Base-by-base conservation (phyloP, 2,888 invertebrate species). In the Helicoverpa assulta region DNA sequence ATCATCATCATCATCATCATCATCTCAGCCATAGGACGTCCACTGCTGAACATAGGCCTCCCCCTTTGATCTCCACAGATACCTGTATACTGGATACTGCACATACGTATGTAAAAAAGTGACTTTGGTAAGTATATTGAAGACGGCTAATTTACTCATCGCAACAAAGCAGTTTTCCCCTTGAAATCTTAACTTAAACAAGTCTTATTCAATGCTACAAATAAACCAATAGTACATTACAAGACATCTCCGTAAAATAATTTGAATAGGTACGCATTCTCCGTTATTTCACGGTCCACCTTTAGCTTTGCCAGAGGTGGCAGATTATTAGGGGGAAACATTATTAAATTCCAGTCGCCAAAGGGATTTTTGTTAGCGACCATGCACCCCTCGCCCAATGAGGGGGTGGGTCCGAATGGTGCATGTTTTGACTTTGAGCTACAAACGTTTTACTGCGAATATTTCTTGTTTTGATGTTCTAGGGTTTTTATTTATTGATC, bases 331-430 rank as follows among this genome's bases (percentile, higher is more conserved):
- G n/a, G 16, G 55, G 18, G 26, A 47, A 58, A 43, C 63, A 67
- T 68, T 59, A 77, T 77, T 77, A 76, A 76, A 77, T 76, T 77
- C 67, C 68, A 50, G 19, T 72, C 55, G 52, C n/a, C 37, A 59
- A 43, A 62, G 77, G 65, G 68, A 62, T 59, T 68, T 76, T 76
- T 71, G 62, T 50, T 56, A 47, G 54, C 54, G 40, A 18, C 37
- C 16, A 8, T 16, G 54, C 75, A 60, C 76, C 77, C 76, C 21
- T 14, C 19, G 56, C 52, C n/a, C 52, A 21, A 5, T 0, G 19
- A 12, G 7, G 37, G 21, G 73, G 73, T 18, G 33, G 59, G 33
- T 18, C 14, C 7, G 29, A 8, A 29, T 8, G 33, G 29, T 16
- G 54, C 2, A 16, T 56, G 52, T 51, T 59, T 56, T 56, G 18